Evolutionary conservation across 2,797 vertebrate genomes (phyloP).

Genomic region (Hemibagrus guttatus): DNA sequence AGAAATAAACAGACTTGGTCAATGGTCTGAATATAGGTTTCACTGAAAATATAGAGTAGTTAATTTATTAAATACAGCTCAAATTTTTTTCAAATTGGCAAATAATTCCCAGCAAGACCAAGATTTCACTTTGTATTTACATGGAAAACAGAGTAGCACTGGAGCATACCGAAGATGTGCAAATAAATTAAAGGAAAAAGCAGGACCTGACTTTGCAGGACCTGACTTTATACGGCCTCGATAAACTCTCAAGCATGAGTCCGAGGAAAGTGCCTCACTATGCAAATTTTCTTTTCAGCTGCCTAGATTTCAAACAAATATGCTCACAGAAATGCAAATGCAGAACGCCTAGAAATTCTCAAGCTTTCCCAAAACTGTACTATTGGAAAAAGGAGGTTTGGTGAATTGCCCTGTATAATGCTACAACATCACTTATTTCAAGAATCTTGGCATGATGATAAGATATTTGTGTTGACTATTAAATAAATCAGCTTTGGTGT

Average conservation of each 20-base stretch:
- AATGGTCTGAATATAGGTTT: not conserved
- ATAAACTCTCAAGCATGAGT: not conserved
- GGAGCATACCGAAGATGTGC: not conserved
- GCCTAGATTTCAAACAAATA: slow-evolving; percentile 74
- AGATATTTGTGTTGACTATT: not conserved
- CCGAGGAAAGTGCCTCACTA: slow-evolving; percentile 37
- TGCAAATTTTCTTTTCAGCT: slow-evolving; percentile 68
- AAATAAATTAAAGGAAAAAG: not conserved
- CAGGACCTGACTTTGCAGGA: not conserved
- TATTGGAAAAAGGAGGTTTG: not conserved
- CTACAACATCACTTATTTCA: not conserved
- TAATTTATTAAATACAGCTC: not conserved
- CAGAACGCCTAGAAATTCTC: slow-evolving; percentile 7
- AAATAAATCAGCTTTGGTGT: not conserved
- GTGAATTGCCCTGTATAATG: slow-evolving; percentile 8
- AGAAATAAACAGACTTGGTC: not conserved
- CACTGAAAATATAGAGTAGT: not conserved
- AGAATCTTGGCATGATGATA: not conserved
- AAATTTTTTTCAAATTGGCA: too few relatives aligned
- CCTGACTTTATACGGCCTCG: not conserved
- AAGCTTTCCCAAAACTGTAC: slow-evolving; percentile 7
- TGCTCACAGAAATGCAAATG: slow-evolving; percentile 71
- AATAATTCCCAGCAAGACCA: not conserved
- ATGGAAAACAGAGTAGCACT: not conserved
- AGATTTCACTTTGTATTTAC: not conserved